Evolutionary conservation across 2,888 invertebrate genomes (phyloP), one percentile per base, ranked within the genome.

Genomic region (Dendrolimus houi): DNA sequence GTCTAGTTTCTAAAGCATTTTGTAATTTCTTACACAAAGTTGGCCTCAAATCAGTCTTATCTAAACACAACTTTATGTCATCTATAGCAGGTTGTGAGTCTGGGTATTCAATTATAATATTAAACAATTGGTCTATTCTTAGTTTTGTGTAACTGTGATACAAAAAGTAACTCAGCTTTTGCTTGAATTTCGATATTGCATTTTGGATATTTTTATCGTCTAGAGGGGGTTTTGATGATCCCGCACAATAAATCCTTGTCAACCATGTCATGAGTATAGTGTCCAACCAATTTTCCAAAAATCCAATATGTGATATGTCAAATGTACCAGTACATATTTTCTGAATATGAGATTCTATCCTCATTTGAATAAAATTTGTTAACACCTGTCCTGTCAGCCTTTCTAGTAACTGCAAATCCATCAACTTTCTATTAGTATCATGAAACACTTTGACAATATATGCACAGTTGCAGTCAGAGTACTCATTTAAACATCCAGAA

Each of bases 41-140:
- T 53, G 93, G 88, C 62, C 97, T 92, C 60, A 98, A 85, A 81
- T 97, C 96, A 12, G 97, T 97, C 80, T 96, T 95, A 67, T 95
- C 95, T 69, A 99, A 91, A 75, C 98, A 98, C 41, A 94, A 82
- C 70, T 95, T 94, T 41, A 99, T 92, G 79, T 99, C 99, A 81
- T 97, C 95, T 52, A 99, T 93, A 1, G 98, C 97, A 14, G 98
- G 97, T 71, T 96, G 95, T 0, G 98, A 98, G 69, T 99, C 98
- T 1, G 99, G 99, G 87, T 96, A 99, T 81, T 98, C 98, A 93
- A 99, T 98, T 58, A 99, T 97, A 60, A 99, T 98, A 74, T 96
- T 97, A 78, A 99, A 99, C 56, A 99, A 92, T 78, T 99, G 97
- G 67, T 97, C 95, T 64, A 98, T 98, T 68, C 98, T 93, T 56